These are phyloP conservation scores for Pangasius mekongensis DNA, from an alignment of 2,797 vertebrate genomes.

Conservation along the genomic window DNA sequence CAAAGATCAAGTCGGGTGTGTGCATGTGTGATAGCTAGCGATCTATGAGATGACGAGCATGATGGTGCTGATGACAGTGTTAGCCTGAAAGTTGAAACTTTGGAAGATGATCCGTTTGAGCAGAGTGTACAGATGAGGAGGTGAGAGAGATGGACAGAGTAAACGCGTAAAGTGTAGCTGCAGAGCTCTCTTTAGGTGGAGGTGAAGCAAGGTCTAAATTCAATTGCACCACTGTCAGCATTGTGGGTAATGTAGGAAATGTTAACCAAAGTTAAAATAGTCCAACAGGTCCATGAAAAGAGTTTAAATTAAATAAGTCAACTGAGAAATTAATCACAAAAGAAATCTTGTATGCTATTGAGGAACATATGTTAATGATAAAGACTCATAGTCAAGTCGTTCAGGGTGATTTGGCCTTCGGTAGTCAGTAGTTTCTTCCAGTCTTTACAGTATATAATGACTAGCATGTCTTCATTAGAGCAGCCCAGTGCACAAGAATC, in stretches of 20 bases:
- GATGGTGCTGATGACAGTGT: background rate
- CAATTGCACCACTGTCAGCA: background rate
- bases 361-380: background rate
- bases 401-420: background rate
- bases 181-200: background rate
- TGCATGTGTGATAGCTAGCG: slow-evolving; percentile 4
- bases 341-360: too few species aligned
- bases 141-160: background rate
- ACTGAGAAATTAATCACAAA: background rate
- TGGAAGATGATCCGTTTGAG: background rate
- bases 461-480: background rate
- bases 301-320: background rate
- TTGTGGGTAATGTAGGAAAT: background rate
- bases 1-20: slow-evolving; percentile 3
- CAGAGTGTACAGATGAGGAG: background rate
- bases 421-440: background rate
- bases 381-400: background rate
- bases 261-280: background rate
- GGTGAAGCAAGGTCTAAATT: background rate
- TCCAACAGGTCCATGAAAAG: background rate
- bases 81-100: background rate
- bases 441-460: background rate
- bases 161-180: background rate
- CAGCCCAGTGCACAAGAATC: background rate
- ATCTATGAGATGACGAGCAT: background rate